phyloP scores from a whole-genome alignment of 2,888 invertebrate species.

The Cosmia pyralina region DNA sequence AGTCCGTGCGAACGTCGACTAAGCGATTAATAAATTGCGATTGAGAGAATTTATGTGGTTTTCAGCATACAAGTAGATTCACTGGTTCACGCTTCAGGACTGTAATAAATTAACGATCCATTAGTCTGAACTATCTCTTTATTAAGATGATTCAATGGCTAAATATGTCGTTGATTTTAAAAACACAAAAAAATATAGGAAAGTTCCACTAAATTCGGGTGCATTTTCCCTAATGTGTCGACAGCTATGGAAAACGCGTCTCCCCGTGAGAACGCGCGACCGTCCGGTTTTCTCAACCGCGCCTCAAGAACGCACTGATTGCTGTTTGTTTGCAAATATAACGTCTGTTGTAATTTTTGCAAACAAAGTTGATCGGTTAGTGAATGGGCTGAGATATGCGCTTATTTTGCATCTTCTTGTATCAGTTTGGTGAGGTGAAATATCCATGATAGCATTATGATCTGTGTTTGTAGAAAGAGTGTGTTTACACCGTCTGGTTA shows the following conservation, averaged over 20 bases:
- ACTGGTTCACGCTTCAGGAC: neutral
- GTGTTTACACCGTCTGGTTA: neutral
- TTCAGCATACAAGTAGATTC: neutral
- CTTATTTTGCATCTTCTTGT: conserved; percentile 50
- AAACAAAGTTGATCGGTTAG: conserved; percentile 64
- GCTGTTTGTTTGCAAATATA: conserved; percentile 82
- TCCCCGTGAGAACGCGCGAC: conserved; percentile 80
- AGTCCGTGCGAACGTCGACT: too few relatives aligned
- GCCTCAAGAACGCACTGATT: conserved; percentile 75
- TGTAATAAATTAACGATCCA: neutral
- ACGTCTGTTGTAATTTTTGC: conserved; percentile 70
- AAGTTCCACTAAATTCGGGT: too few relatives aligned
- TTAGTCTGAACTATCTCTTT: neutral
- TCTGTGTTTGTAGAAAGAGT: conserved; percentile 12
- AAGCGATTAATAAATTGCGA: too few relatives aligned
- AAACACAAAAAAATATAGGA: neutral
- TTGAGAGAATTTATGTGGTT: neutral
- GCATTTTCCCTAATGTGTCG: conserved; percentile 65
- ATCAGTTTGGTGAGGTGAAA: conserved; percentile 26
- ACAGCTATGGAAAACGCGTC: conserved; percentile 70
- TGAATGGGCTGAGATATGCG: conserved; percentile 62
- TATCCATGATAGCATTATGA: conserved; percentile 1
- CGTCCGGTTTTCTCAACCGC: conserved; percentile 81
- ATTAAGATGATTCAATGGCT: neutral
- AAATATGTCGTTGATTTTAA: too few relatives aligned